phyloP scores from a whole-genome alignment of 1,140 invertebrate species.

The Mycetomoellerius zeteki region DNA sequence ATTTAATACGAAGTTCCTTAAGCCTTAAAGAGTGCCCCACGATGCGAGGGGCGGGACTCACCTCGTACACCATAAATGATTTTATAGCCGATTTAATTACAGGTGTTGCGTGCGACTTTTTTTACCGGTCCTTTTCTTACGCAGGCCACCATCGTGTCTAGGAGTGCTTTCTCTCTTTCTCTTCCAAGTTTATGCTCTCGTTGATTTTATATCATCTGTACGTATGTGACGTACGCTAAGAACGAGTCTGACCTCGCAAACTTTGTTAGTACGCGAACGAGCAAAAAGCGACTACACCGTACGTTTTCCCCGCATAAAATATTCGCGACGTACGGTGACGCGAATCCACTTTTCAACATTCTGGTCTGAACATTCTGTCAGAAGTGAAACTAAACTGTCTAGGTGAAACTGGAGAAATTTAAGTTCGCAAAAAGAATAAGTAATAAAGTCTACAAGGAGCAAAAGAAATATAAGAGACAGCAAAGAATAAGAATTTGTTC shows the following conservation, averaged over 20 bases:
- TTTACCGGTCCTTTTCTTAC: neutral
- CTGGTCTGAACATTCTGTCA: neutral
- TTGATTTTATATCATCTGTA: slow-evolving; percentile 31
- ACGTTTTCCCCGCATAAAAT: slow-evolving; percentile 19
- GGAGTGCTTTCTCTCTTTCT: slow-evolving; percentile 1
- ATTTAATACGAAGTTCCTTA: slow-evolving; percentile 64
- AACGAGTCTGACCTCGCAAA: slow-evolving; percentile 18
- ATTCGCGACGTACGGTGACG: neutral
- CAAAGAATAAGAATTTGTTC: neutral
- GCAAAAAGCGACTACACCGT: neutral
- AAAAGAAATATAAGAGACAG: neutral
- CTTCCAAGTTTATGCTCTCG: neutral
- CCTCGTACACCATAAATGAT: slow-evolving; percentile 62
- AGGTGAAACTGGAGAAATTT: neutral
- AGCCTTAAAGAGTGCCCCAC: slow-evolving; percentile 17
- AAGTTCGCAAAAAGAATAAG: neutral
- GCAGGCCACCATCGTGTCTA: neutral
- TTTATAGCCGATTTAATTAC: slow-evolving; percentile 70
- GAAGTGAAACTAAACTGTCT: neutral
- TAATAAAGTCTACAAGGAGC: neutral
- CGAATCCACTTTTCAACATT: slow-evolving; percentile 4
- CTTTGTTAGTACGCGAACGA: slow-evolving; percentile 35
- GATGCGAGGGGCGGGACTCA: slow-evolving; percentile 47
- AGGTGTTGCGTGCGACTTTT: slow-evolving; percentile 44
- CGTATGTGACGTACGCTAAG: slow-evolving; percentile 5